These are phyloP conservation scores for Sphaerodactylus townsendi DNA, from an alignment of 2,113 vertebrate species.

Conservation along the genomic window DNA sequence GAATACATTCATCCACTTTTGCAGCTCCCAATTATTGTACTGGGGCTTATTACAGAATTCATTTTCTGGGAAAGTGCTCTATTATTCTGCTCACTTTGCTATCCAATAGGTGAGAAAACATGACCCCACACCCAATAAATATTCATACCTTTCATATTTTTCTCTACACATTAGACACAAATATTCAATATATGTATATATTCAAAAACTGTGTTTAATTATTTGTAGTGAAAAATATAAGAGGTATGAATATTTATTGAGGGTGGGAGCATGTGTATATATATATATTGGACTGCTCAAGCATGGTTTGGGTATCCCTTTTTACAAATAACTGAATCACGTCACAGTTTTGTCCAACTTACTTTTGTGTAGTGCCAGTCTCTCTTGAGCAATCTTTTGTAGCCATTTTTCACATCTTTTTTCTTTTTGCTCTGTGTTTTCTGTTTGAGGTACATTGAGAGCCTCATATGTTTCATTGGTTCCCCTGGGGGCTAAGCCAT, in stretches of 20 bases:
- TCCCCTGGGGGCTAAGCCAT: slow-evolving; percentile 74
- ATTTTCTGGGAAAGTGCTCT: background rate
- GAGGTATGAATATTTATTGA: too few relatives aligned
- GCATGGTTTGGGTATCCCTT: background rate
- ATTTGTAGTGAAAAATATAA: too few relatives aligned
- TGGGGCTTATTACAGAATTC: background rate
- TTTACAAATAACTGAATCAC: background rate
- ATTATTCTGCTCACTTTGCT: background rate
- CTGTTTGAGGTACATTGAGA: slow-evolving; percentile 62
- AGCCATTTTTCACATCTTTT: slow-evolving; percentile 71
- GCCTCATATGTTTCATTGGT: slow-evolving; percentile 72
- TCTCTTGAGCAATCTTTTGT: slow-evolving; percentile 73
- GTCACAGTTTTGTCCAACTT: slow-evolving; percentile 43
- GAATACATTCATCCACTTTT: background rate
- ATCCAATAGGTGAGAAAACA: background rate
- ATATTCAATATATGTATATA: too few relatives aligned
- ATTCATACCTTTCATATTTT: background rate
- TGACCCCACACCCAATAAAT: background rate
- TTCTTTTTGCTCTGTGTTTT: slow-evolving; percentile 69
- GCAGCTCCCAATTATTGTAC: background rate
- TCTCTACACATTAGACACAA: too few relatives aligned
- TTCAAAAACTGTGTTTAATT: too few relatives aligned
- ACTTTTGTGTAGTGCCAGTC: slow-evolving; percentile 76
- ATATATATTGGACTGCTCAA: background rate
- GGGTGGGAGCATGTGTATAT: too few relatives aligned